Evolutionary conservation across 2,797 vertebrate species (phyloP).

Genomic region (Mormyrops boulengeri): DNA sequence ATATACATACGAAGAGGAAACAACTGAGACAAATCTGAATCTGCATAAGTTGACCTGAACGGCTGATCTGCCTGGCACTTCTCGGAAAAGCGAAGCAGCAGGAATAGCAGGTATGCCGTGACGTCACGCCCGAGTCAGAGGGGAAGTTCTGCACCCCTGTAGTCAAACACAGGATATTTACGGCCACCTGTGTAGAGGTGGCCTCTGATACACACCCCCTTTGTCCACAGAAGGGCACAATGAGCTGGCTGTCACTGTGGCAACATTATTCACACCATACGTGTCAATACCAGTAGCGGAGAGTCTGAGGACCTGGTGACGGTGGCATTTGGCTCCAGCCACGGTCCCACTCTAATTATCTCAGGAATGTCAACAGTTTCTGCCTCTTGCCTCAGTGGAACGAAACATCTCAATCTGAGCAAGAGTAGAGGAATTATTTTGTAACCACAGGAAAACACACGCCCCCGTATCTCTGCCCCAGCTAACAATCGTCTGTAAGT

Average conservation of each 20-base stretch:
- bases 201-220: not conserved
- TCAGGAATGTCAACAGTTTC: slow-evolving; percentile 24
- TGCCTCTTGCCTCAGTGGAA: slow-evolving; percentile 6
- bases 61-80: not conserved
- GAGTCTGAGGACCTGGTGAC: slow-evolving; percentile 4
- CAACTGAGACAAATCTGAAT: not conserved
- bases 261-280: not conserved
- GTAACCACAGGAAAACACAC: not conserved
- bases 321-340: not conserved
- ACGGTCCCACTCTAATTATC: slow-evolving; percentile 16
- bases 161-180: not conserved
- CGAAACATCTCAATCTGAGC: not conserved
- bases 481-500: not conserved
- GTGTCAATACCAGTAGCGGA: not conserved
- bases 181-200: not conserved
- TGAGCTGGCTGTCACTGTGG: not conserved
- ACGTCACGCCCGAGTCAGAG: not conserved
- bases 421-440: not conserved
- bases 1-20: not conserved
- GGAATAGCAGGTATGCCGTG: not conserved
- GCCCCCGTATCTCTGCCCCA: not conserved
- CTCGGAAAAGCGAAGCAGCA: not conserved
- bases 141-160: not conserved
- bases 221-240: not conserved
- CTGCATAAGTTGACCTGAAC: not conserved